Conservation (phyloP, 2,888 invertebrate genomes). For the Spodoptera exigua region DNA sequence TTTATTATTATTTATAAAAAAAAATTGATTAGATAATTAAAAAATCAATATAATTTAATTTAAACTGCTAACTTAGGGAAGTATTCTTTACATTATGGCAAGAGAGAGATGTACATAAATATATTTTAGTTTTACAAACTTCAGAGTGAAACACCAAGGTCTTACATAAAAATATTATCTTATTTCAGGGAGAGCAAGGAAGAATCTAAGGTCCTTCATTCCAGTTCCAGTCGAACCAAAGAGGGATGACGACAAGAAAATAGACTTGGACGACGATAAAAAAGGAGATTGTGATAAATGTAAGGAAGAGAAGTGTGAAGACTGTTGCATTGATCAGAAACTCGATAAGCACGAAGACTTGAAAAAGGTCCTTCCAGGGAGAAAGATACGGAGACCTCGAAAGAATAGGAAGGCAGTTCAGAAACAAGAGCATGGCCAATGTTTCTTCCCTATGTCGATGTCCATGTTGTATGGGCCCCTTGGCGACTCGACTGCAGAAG, state of each 20-base stretch:
- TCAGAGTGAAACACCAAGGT: neutral
- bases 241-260: conserved; percentile 79
- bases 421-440: conserved; percentile 80
- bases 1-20: no score
- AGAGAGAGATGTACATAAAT: no score
- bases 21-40: no score
- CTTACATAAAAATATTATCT: conserved; percentile 6
- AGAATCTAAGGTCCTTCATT: conserved; percentile 82
- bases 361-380: conserved; percentile 71
- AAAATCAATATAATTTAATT: no score
- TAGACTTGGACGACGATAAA: conserved; percentile 72
- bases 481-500: conserved; percentile 88
- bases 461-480: conserved; percentile 95
- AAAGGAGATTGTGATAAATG: conserved; percentile 77
- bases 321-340: conserved; percentile 71
- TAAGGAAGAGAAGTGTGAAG: conserved; percentile 76
- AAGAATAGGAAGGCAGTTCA: conserved; percentile 82
- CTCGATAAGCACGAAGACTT: conserved; percentile 76
- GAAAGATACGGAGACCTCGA: conserved; percentile 75
- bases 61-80: no score
- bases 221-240: conserved; percentile 79
- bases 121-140: no score
- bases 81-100: no score
- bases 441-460: conserved; percentile 96
- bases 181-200: conserved; percentile 83